A percentile compares a stretch with the other conserved stretches of the same genome.
phyloP scores from a whole-genome alignment of 2,888 invertebrate genomes.

The Amblyjoppa fuscipennis region DNA sequence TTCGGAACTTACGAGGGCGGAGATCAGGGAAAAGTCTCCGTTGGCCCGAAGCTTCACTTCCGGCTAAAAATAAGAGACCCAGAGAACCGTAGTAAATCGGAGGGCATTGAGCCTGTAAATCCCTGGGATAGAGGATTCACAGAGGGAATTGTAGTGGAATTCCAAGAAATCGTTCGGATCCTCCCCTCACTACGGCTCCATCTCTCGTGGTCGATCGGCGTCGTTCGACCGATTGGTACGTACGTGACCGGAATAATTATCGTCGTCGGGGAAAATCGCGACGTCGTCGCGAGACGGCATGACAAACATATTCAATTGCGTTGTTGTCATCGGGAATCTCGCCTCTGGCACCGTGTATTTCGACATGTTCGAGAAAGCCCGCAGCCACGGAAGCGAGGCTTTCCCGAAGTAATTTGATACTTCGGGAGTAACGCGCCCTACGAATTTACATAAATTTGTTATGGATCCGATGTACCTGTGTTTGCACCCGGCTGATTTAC shows the following conservation, averaged over 20 bases:
- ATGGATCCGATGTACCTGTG: background rate
- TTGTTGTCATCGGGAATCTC: conserved; percentile 41
- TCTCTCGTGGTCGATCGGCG: conserved; percentile 48
- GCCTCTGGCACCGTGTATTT: conserved; percentile 1
- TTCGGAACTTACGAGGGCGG: background rate
- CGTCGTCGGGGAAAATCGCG: conserved; percentile 52
- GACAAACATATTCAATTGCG: conserved; percentile 43
- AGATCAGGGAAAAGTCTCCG: background rate
- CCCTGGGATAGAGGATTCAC: background rate
- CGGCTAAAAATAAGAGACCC: conserved; percentile 1
- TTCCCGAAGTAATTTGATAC: conserved; percentile 37
- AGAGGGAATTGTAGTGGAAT: conserved; percentile 32
- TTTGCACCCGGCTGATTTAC: conserved; percentile 10
- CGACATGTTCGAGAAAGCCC: background rate
- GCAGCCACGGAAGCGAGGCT: background rate
- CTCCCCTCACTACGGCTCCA: background rate
- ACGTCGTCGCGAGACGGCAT: conserved; percentile 22
- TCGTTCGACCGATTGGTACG: conserved; percentile 60
- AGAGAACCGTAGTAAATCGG: conserved; percentile 24
- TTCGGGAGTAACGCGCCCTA: background rate
- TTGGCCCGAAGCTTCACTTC: conserved; percentile 14
- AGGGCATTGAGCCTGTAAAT: conserved; percentile 36
- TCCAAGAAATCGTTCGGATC: conserved; percentile 33
- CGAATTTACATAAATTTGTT: conserved; percentile 11
- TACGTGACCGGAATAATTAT: conserved; percentile 66